These are phyloP conservation scores for Willowsia nigromaculata DNA, from an alignment of 2,888 invertebrate genomes.

Conservation along the genomic window DNA sequence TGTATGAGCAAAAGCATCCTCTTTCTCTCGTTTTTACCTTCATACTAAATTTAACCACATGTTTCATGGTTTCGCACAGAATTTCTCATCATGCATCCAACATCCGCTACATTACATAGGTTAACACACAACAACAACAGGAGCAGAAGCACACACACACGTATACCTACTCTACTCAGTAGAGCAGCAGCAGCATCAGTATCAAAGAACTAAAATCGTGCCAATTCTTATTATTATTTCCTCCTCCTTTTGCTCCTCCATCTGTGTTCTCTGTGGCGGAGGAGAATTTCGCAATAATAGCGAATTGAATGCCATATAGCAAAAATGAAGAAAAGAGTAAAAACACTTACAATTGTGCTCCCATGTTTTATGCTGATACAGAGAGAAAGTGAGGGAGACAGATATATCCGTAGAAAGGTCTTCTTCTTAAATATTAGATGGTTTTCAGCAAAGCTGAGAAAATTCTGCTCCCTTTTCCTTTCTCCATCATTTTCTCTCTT, in stretches of 20 bases:
- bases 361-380: neutral
- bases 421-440: constrained; percentile 15
- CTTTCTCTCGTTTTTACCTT: constrained; percentile 28
- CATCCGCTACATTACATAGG: neutral
- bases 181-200: neutral
- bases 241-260: neutral
- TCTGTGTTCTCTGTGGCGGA: neutral
- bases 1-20: constrained; percentile 13
- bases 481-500: neutral
- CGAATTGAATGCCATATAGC: neutral
- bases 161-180: neutral
- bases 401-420: neutral
- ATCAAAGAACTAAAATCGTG: constrained; percentile 41
- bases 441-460: constrained; percentile 2
- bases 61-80: constrained; percentile 41
- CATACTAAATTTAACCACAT: constrained; percentile 70
- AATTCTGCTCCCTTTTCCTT: neutral
- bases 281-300: constrained; percentile 18
- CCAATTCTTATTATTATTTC: constrained; percentile 48
- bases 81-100: constrained; percentile 31
- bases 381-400: neutral
- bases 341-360: neutral
- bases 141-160: neutral
- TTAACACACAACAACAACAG: neutral
- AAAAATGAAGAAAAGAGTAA: neutral